Base-by-base conservation (phyloP, 2,797 vertebrate genomes). In the Phaenicophaeus curvirostris region DNA sequence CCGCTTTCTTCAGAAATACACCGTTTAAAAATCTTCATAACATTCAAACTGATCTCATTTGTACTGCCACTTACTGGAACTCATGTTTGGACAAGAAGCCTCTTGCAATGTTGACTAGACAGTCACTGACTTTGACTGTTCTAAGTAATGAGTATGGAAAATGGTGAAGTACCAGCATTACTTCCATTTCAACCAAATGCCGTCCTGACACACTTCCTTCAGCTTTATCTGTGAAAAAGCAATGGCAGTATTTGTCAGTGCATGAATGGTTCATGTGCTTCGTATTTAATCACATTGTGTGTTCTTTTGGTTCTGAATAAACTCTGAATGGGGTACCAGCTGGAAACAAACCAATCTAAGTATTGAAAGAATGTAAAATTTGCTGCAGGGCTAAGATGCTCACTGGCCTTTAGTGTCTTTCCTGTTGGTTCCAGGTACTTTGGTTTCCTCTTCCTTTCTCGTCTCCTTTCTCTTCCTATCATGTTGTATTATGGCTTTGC, bases 1-100 rank as follows among this genome's bases (percentile, higher is more conserved):
- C 95, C 98, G 98, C 84, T 99, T 99, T 94, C 98, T 98, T 92
- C 97, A 96, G 94, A 99, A 99, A 97, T 99, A 99, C 10, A 92
- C 98, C 35, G 51, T 87, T 50, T 97, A 92, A 74, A 75, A 7
- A 8, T 55, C 78, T 85, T 61, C 65, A 8, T 72, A 8, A 77
- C 24, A 48, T 53, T 95, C 61, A 67, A 15, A 67, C 28, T 21
- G 87, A 61, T 92, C 65, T 79, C 41, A 30, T 42, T 75, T 84
- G 80, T 82, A 59, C 79, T 83, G 87, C 85, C 4, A 2, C 58
- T 81, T 78, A 57, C 51, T 92, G 89, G 89, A 96, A 95, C 63
- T 96, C 41, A 9, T 51, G 39, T 82, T 74, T 92, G 86, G 76
- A 94, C 87, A 94, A 86, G 51, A 61, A 95, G 44, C 21, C 42